These are phyloP conservation scores for Phrynocephalus versicolor DNA, from an alignment of 2,113 vertebrate genomes.

Conservation along the genomic window DNA sequence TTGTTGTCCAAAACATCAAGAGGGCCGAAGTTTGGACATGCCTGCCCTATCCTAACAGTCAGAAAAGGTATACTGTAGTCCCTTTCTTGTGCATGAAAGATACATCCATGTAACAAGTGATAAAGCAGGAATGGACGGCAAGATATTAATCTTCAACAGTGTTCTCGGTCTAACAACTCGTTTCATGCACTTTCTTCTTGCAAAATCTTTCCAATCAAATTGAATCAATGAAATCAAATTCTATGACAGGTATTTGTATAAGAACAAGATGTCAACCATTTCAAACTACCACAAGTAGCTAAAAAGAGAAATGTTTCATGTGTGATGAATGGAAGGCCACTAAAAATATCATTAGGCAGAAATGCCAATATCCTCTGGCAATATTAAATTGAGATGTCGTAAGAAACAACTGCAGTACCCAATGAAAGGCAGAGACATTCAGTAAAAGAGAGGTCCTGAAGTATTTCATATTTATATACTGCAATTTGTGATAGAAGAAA, in stretches of 20 bases:
- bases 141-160: neutral
- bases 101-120: constrained; percentile 21
- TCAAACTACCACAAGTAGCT: neutral
- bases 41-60: constrained; percentile 19
- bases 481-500: too few species aligned
- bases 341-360: constrained; percentile 10
- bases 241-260: neutral
- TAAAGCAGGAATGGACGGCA: constrained; percentile 18
- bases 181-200: neutral
- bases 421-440: neutral
- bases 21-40: too few species aligned
- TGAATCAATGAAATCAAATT: neutral
- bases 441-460: neutral
- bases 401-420: neutral
- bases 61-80: neutral
- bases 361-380: constrained; percentile 22
- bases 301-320: neutral
- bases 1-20: too few species aligned
- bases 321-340: neutral
- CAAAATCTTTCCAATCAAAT: too few species aligned
- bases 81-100: constrained; percentile 12
- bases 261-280: neutral
- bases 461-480: constrained; percentile 9
- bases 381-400: neutral
- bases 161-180: neutral